Percentiles rank a stretch among this genome's conserved stretches.
These are phyloP conservation scores for Pseudochirops corinnae DNA, from an alignment of 2,797 vertebrate genomes.

Conservation along the genomic window DNA sequence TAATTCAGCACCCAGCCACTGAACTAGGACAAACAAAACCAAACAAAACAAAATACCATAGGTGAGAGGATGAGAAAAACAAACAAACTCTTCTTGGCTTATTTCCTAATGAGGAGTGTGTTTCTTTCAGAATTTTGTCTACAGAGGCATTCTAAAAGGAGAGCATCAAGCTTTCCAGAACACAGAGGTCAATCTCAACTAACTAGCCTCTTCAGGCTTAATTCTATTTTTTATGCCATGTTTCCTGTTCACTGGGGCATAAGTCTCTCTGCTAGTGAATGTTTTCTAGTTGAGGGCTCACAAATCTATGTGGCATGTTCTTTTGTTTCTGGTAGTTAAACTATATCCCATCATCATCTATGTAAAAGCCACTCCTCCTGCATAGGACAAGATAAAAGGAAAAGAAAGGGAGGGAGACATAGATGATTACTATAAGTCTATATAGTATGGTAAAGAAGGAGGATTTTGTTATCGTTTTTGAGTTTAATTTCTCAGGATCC, in stretches of 20 bases:
- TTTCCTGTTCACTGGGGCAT: neutral
- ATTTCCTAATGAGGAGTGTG: neutral
- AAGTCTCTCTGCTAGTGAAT: neutral
- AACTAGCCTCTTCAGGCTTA: neutral
- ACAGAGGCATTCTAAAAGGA: neutral
- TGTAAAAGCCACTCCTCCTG: neutral
- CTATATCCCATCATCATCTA: neutral
- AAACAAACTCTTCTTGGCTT: neutral
- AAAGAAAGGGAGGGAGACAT: neutral
- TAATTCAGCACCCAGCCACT: neutral
- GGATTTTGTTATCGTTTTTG: too few species aligned
- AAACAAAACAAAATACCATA: neutral
- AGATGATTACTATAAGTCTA: neutral
- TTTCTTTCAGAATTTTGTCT: neutral
- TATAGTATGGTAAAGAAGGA: neutral
- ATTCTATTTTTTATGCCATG: neutral
- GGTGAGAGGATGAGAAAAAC: neutral
- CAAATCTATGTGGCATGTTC: neutral
- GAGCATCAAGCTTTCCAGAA: neutral
- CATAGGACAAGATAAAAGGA: neutral
- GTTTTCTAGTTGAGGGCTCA: neutral
- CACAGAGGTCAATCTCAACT: neutral
- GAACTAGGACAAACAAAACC: neutral
- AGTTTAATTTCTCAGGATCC: too few species aligned
- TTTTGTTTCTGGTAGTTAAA: neutral